Evolutionary conservation across 1,140 invertebrate genomes (phyloP).

Genomic region (Drosophila nigrodunni): DNA sequence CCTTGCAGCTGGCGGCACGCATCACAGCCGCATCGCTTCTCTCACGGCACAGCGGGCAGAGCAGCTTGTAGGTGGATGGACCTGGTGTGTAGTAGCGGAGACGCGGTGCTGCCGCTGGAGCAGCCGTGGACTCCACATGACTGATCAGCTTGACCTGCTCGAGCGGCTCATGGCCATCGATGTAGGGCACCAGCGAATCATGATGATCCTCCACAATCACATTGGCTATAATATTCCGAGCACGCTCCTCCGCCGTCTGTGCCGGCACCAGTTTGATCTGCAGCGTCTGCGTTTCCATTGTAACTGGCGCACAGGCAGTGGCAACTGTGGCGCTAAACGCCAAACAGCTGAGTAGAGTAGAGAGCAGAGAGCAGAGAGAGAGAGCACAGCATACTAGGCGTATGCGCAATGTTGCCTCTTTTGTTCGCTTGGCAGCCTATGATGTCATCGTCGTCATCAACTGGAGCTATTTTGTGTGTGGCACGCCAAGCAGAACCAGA

Average conservation of each 20-base stretch:
- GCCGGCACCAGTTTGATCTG: constrained; percentile 75
- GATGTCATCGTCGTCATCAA: constrained; percentile 39
- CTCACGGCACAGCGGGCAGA: constrained; percentile 73
- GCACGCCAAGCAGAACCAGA: constrained; percentile 32
- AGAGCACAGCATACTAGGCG: constrained; percentile 16
- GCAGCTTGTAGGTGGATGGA: constrained; percentile 72
- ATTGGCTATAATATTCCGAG: constrained; percentile 77
- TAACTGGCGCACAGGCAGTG: constrained; percentile 45
- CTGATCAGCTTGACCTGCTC: constrained; percentile 50
- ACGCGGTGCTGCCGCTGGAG: constrained; percentile 37
- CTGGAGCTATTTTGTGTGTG: constrained; percentile 27
- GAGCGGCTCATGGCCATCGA: constrained; percentile 59
- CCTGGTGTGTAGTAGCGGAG: constrained; percentile 74
- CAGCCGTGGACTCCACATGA: constrained; percentile 35
- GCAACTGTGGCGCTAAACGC: constrained; percentile 1
- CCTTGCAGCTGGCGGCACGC: constrained; percentile 74
- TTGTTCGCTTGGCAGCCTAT: constrained; percentile 4
- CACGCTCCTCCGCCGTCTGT: constrained; percentile 66
- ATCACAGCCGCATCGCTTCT: constrained; percentile 77
- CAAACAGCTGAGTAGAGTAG: background rate
- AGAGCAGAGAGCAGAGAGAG: constrained; percentile 3
- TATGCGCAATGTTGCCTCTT: constrained; percentile 19
- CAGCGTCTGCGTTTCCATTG: constrained; percentile 69
- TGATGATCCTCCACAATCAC: constrained; percentile 70
- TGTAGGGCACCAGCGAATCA: constrained; percentile 61